phyloP scores from a whole-genome alignment of 2,797 vertebrate species.

The Psittacula echo region DNA sequence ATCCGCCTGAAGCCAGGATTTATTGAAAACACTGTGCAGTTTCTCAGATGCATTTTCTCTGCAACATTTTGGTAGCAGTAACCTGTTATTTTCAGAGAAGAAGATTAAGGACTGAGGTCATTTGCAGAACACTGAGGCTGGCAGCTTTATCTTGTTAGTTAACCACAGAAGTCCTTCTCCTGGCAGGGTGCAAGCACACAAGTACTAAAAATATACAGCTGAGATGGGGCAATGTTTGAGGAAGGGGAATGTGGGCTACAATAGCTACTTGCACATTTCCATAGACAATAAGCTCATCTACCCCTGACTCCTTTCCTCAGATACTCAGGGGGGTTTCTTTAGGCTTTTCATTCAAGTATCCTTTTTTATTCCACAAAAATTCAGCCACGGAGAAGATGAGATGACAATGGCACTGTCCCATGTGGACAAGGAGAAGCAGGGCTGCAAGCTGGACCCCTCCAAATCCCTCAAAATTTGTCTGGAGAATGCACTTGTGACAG shows the following conservation, averaged over 20 bases:
- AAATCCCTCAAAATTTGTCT: not conserved
- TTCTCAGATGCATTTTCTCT: conserved; percentile 9
- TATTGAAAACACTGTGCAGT: not conserved
- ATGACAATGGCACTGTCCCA: not conserved
- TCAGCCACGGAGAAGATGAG: not conserved
- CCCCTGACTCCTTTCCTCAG: not conserved
- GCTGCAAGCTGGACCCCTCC: not conserved
- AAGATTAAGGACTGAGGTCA: conserved; percentile 30
- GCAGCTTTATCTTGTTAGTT: conserved; percentile 39
- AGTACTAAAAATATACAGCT: conserved; percentile 6
- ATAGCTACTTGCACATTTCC: not conserved
- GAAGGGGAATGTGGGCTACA: not conserved
- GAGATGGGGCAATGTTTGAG: not conserved
- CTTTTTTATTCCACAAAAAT: not conserved
- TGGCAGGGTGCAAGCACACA: not conserved
- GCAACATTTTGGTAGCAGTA: not conserved
- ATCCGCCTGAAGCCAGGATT: not conserved
- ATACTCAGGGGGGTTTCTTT: not conserved
- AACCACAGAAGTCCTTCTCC: not conserved
- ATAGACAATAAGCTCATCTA: not conserved
- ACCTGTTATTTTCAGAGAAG: conserved; percentile 12
- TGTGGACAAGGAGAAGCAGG: not conserved
- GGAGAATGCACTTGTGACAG: not conserved
- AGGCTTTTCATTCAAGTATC: not conserved
- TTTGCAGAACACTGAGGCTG: conserved; percentile 20